phyloP scores from a whole-genome alignment of 2,113 vertebrate species.

The Piprites chloris region DNA sequence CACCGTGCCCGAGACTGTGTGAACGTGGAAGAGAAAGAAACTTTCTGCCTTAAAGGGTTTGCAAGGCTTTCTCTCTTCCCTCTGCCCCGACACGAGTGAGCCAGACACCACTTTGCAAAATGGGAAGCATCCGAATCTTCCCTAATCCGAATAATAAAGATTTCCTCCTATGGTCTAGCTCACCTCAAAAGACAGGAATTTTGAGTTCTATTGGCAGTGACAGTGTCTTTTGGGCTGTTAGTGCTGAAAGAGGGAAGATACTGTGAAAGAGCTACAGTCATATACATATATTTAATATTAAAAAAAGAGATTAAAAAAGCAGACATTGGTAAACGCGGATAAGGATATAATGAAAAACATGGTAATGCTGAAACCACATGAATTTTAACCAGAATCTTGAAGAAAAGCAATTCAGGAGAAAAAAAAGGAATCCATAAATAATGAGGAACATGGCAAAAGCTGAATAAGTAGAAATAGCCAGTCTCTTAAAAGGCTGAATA shows the following conservation, averaged over 20 bases:
- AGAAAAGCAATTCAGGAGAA: conserved; percentile 15
- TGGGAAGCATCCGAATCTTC: not conserved
- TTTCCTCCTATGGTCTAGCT: not conserved
- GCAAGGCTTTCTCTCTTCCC: not conserved
- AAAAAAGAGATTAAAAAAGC: not conserved
- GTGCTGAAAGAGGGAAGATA: not conserved
- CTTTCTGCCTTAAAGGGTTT: not conserved
- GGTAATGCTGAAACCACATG: not conserved
- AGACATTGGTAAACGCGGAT: not conserved
- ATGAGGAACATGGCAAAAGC: conserved; percentile 57
- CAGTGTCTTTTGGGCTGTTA: not conserved
- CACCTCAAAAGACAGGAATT: not conserved
- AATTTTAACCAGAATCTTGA: conserved; percentile 35
- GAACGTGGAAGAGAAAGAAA: not conserved
- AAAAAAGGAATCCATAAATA: conserved; percentile 31
- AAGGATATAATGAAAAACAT: not conserved
- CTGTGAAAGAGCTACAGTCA: not conserved
- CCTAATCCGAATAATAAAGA: not conserved
- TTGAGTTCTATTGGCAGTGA: not conserved
- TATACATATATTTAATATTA: not conserved
- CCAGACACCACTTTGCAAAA: not conserved
- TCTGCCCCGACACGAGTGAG: accelerated
- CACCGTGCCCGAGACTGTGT: accelerated
- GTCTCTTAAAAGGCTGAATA: conserved; percentile 42
- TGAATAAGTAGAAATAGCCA: conserved; percentile 40